Evolutionary conservation across 2,797 vertebrate genomes (phyloP).

Genomic region (Sparus aurata): DNA sequence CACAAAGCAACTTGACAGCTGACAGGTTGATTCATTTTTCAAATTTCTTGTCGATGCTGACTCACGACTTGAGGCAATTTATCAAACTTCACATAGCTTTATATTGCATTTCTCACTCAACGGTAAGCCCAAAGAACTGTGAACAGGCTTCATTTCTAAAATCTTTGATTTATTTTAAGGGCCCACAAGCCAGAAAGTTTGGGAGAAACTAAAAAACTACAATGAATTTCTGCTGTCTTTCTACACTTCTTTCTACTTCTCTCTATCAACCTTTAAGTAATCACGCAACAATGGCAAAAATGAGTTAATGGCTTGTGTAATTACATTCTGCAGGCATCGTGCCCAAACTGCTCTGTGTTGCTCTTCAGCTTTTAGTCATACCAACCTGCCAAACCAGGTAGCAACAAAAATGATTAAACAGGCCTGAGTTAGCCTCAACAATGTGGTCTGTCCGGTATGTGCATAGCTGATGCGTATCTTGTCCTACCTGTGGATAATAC

Average conservation of each 20-base stretch:
- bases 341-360: neutral
- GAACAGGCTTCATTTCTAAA: neutral
- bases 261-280: neutral
- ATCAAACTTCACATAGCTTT: neutral
- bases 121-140: neutral
- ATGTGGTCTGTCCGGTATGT: neutral
- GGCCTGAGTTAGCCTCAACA: neutral
- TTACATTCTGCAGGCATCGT: neutral
- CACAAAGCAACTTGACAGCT: neutral
- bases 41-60: neutral
- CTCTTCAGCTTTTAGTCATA: neutral
- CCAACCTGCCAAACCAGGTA: conserved; percentile 23
- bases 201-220: neutral
- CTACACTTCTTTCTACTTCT: no score
- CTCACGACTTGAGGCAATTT: neutral
- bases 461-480: neutral
- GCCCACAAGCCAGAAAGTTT: neutral
- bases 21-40: neutral
- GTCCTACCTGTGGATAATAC: conserved; percentile 85
- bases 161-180: neutral
- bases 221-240: neutral
- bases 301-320: conserved; percentile 7
- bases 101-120: neutral
- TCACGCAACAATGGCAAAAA: neutral
- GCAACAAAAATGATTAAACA: neutral